Evolutionary conservation across 2,113 vertebrate species (phyloP), one percentile per base, ranked within the genome.

Genomic region (Sapayoa aenigma): DNA sequence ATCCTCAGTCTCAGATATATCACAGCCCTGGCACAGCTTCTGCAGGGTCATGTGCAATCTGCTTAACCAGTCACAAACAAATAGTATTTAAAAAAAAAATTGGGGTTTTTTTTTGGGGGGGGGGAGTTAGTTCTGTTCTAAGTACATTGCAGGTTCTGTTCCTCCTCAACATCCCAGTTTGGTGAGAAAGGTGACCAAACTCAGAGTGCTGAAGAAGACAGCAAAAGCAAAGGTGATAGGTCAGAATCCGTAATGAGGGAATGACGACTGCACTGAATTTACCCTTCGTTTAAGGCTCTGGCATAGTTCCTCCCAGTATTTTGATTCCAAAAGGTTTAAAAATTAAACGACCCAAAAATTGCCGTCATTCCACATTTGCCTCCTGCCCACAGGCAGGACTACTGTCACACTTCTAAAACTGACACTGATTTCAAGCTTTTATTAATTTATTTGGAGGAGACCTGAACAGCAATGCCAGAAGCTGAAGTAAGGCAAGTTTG

Each of bases 101-200:
- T 27, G 30, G 1, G 42, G 0, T 17, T 4, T 30, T 60, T 30
- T 2, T 2, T n/a, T n/a, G n/a, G n/a, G n/a, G n/a, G n/a, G n/a
- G n/a, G n/a, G n/a, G 14, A 8, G 5, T 3, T 66, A 12, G 27
- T 33, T 78, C 58, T 63, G 55, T 12, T 88, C 84, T 44, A 60
- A 81, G n/a, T 33, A 13, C 16, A 27, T 5, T 2, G 1, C 19
- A 82, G 69, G 12, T 46, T 84, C 82, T 85, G 33, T 46, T 96
- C 68, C 56, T 84, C 69, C 35, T 59, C 19, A 71, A 37, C 14
- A 50, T 10, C 33, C 39, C 56, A 21, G 14, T 60, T 73, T 50
- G 28, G 67, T 14, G 31, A 56, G 62, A 87, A 91, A 65, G 49
- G 49, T 58, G 49, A 59, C 74, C 83, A 39, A 91, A 65, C 47